These are phyloP conservation scores for Batillaria attramentaria DNA, from an alignment of 1,140 invertebrate species.

Conservation along the genomic window DNA sequence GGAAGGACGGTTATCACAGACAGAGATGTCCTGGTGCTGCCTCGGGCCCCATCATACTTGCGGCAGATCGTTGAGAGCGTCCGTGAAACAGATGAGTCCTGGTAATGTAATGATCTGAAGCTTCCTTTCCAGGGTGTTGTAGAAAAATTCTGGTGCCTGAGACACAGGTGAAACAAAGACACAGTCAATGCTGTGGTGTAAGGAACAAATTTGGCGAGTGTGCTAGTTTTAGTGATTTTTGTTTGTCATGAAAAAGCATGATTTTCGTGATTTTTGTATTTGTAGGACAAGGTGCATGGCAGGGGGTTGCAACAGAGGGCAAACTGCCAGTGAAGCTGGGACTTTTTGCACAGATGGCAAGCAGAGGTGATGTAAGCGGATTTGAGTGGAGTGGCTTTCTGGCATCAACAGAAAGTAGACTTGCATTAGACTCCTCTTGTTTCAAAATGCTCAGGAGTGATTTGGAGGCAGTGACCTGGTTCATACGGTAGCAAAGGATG, in stretches of 20 bases:
- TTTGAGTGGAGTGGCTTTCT: too few relatives aligned
- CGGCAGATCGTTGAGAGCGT: constrained; percentile 27
- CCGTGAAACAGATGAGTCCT: constrained; percentile 18
- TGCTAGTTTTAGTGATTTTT: too few relatives aligned
- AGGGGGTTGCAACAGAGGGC: not conserved
- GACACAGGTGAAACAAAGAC: not conserved
- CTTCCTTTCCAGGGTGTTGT: constrained; percentile 36
- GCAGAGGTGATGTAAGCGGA: too few relatives aligned
- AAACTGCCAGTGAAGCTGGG: too few relatives aligned
- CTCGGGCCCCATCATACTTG: too few relatives aligned
- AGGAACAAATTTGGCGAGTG: not conserved
- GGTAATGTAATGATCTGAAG: constrained; percentile 6
- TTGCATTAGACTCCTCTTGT: not conserved
- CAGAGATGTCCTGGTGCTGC: too few relatives aligned
- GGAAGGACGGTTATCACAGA: too few relatives aligned
- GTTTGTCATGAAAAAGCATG: too few relatives aligned
- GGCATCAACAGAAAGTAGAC: too few relatives aligned
- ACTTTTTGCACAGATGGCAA: too few relatives aligned
- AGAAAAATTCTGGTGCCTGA: constrained; percentile 45
- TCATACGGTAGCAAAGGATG: not conserved
- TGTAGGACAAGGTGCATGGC: not conserved
- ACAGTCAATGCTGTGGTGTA: not conserved
- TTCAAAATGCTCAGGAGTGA: not conserved
- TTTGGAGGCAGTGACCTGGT: too few relatives aligned
- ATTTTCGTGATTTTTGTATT: not conserved